A percentile compares a stretch with the other conserved stretches of the same genome.
These are phyloP conservation scores for Sycophila sp. DNA, from an alignment of 1,140 invertebrate species.

Conservation along the genomic window DNA sequence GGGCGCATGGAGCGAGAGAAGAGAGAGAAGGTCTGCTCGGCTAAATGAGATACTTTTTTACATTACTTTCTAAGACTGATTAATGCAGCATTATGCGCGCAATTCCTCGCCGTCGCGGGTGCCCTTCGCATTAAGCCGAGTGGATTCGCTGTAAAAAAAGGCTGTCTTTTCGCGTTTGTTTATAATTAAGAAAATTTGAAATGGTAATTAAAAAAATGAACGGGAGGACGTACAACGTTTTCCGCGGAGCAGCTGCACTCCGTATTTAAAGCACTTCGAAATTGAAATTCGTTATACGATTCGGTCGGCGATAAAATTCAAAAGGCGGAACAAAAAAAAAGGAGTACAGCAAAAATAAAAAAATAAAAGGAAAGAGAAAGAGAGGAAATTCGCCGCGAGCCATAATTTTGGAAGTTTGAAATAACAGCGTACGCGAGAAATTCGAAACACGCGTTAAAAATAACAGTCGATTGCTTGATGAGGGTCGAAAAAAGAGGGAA, in stretches of 20 bases:
- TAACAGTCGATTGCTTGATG: constrained; percentile 26
- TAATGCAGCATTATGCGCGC: background rate
- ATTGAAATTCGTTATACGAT: background rate
- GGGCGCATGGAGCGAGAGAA: too few species aligned
- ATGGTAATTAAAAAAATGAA: too few species aligned
- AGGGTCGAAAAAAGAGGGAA: constrained; percentile 12
- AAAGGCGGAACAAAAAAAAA: background rate
- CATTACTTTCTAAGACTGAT: constrained; percentile 6
- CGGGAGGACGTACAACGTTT: too few species aligned
- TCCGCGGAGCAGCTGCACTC: too few species aligned
- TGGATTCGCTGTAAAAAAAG: background rate
- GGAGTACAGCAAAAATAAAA: too few species aligned
- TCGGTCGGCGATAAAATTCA: too few species aligned
- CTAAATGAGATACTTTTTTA: background rate
- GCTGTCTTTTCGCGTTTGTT: too few species aligned
- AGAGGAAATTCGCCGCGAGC: too few species aligned
- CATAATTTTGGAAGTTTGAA: background rate
- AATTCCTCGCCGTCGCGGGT: too few species aligned
- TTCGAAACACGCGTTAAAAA: constrained; percentile 34
- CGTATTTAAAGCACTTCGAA: background rate
- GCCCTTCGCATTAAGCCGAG: too few species aligned
- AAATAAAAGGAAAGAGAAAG: background rate
- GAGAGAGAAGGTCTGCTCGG: background rate
- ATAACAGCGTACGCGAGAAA: background rate
- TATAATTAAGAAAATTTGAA: too few species aligned